Conservation (phyloP, 64 coral and sea anemone species). For the Astreopora myriophthalma region DNA sequence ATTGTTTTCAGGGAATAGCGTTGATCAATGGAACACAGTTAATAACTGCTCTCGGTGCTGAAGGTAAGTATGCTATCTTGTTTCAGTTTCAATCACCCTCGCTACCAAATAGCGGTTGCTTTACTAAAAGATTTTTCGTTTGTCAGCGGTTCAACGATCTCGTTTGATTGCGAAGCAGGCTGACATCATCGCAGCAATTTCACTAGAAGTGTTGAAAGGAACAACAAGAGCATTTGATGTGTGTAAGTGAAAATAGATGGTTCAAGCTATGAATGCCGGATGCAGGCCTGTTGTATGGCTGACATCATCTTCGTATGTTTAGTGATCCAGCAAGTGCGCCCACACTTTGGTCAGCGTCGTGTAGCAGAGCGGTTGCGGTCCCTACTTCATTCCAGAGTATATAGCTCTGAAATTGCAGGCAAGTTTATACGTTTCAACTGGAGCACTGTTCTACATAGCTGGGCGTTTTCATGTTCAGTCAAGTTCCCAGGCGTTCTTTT, state of each 20-base stretch:
- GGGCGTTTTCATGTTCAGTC: neutral
- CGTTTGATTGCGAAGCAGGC: conserved; percentile 62
- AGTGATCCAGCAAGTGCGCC: conserved; percentile 87
- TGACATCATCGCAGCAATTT: conserved; percentile 71
- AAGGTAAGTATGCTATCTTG: conserved; percentile 51
- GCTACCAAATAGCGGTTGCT: neutral
- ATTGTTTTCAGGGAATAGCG: conserved; percentile 72
- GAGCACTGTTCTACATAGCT: neutral
- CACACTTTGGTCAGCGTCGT: conserved; percentile 84
- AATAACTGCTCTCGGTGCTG: conserved; percentile 91
- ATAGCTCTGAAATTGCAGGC: conserved; percentile 94
- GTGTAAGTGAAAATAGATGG: conserved; percentile 31
- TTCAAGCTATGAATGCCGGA: too few species aligned
- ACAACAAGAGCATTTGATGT: conserved; percentile 72
- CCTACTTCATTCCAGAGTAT: conserved; percentile 68
- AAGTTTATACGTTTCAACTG: neutral
- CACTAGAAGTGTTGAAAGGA: conserved; percentile 76
- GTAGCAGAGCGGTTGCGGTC: conserved; percentile 84
- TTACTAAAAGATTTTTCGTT: neutral
- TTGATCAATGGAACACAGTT: conserved; percentile 97
- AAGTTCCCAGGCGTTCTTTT: neutral
- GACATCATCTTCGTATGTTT: neutral
- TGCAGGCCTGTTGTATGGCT: neutral
- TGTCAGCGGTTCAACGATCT: conserved; percentile 58
- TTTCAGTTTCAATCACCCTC: neutral